A percentile compares a stretch with the other conserved stretches of the same genome.
Evolutionary conservation across 2,797 vertebrate species (phyloP).

Genomic region (Cryptoprocta ferox): DNA sequence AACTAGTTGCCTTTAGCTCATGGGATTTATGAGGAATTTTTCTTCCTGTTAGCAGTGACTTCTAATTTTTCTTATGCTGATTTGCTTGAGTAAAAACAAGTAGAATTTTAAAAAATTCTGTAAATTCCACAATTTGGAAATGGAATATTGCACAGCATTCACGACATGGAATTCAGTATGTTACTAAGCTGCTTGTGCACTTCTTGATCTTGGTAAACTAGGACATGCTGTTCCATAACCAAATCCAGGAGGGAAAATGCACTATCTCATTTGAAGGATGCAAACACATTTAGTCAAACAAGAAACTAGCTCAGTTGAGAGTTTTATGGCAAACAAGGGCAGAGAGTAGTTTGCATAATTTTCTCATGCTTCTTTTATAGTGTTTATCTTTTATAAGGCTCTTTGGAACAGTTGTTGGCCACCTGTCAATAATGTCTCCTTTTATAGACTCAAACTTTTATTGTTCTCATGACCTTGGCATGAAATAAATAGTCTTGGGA

Average conservation of each 20-base stretch:
- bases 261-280: conserved; percentile 43
- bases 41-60: neutral
- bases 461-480: conserved; percentile 70
- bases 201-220: neutral
- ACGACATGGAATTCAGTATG: neutral
- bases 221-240: neutral
- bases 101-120: neutral
- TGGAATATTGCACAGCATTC: neutral
- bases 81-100: neutral
- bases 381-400: conserved; percentile 72
- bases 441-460: conserved; percentile 60
- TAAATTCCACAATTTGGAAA: neutral
- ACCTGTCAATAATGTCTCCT: conserved; percentile 77
- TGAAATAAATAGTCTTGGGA: conserved; percentile 43
- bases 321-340: conserved; percentile 69
- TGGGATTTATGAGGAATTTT: neutral
- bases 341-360: conserved; percentile 77
- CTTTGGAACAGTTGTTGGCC: conserved; percentile 65
- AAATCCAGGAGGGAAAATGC: conserved; percentile 41
- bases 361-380: conserved; percentile 68
- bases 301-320: conserved; percentile 63
- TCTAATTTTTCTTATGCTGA: neutral
- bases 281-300: conserved; percentile 63
- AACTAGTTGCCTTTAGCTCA: neutral
- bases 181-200: neutral